phyloP scores from a whole-genome alignment of 2,888 invertebrate species.

The Brachyopa scutellaris region DNA sequence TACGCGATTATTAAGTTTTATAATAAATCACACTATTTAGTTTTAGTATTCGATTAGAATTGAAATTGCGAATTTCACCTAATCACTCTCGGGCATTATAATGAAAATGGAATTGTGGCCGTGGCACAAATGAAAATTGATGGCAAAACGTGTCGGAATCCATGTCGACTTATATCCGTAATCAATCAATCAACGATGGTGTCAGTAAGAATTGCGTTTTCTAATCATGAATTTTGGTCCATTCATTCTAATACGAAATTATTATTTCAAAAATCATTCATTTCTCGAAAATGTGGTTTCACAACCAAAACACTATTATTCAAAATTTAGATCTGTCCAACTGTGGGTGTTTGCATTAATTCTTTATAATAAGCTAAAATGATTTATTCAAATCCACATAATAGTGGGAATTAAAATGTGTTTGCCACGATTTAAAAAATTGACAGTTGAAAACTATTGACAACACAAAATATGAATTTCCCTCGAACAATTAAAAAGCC shows the following conservation, averaged over 20 bases:
- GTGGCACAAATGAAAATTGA: slow-evolving; percentile 24
- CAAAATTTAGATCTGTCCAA: too few relatives aligned
- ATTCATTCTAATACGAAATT: not conserved
- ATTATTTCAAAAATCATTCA: too few relatives aligned
- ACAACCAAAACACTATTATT: too few relatives aligned
- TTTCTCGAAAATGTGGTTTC: too few relatives aligned
- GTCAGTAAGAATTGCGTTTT: slow-evolving; percentile 27
- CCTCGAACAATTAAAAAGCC: slow-evolving; percentile 17
- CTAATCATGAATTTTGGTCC: slow-evolving; percentile 30
- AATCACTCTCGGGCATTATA: slow-evolving; percentile 37
- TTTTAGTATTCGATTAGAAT: not conserved
- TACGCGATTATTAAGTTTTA: not conserved
- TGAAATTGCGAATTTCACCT: slow-evolving; percentile 14
- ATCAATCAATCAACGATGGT: slow-evolving; percentile 51
- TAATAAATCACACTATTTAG: slow-evolving; percentile 1
- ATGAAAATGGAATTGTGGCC: slow-evolving; percentile 29
- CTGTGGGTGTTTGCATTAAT: too few relatives aligned
- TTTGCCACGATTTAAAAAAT: not conserved
- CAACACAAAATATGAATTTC: slow-evolving; percentile 9
- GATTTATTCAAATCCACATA: too few relatives aligned
- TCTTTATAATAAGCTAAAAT: too few relatives aligned
- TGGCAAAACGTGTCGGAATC: slow-evolving; percentile 13
- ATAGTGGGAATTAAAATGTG: not conserved
- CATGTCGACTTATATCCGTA: slow-evolving; percentile 23
- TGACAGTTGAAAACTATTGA: slow-evolving; percentile 24